Conservation (phyloP, 2,797 vertebrate genomes). For the Pogonophryne albipinna region DNA sequence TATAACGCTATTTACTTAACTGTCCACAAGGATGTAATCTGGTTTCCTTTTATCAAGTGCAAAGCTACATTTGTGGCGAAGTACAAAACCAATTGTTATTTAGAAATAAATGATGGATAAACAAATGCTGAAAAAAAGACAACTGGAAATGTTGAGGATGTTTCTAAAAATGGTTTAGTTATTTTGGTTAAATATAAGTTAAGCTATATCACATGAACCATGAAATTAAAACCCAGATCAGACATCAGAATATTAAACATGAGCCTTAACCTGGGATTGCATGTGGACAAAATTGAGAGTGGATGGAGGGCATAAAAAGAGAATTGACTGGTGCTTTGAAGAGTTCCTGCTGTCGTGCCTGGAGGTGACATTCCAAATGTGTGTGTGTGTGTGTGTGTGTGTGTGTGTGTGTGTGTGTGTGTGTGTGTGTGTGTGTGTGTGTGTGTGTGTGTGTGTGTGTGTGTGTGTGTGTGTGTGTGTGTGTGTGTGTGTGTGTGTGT, state of each 20-base stretch:
- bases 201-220: background rate
- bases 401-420: slow-evolving; percentile 33
- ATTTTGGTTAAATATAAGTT: background rate
- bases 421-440: slow-evolving; percentile 1
- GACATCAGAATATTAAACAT: background rate
- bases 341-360: slow-evolving; percentile 60
- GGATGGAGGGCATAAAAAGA: slow-evolving; percentile 25
- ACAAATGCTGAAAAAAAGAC: background rate
- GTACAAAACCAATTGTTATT: background rate
- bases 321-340: slow-evolving; percentile 56
- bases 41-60: accelerated
- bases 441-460: slow-evolving; percentile 21
- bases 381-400: slow-evolving; percentile 28
- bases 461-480: slow-evolving; percentile 36
- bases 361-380: slow-evolving; percentile 74
- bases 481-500: slow-evolving; percentile 15
- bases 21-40: background rate
- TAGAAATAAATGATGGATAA: background rate
- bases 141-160: background rate
- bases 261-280: slow-evolving; percentile 3
- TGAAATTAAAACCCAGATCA: slow-evolving; percentile 3
- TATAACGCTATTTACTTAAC: background rate
- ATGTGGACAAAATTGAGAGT: slow-evolving; percentile 34
- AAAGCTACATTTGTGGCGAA: background rate
- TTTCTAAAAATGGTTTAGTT: background rate